phyloP scores from a whole-genome alignment of 2,888 invertebrate genomes.

The Chorisops tibialis region DNA sequence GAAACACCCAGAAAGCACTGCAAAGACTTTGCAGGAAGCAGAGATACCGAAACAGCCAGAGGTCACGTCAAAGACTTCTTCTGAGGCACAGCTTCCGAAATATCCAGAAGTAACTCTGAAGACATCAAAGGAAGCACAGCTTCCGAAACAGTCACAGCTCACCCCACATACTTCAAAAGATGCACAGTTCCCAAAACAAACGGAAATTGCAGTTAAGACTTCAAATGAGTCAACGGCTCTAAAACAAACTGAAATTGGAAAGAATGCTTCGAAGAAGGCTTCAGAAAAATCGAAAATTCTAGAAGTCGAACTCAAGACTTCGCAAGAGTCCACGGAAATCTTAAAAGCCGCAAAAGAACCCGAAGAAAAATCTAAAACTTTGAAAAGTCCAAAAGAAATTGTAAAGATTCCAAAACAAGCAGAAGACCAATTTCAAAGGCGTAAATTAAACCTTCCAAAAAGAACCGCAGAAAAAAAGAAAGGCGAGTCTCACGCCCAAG shows the following conservation, averaged over 20 bases:
- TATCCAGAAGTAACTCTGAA: too few relatives aligned
- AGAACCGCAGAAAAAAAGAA: slow-evolving; percentile 1
- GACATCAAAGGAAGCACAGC: too few relatives aligned
- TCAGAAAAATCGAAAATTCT: background rate
- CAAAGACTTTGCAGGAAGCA: too few relatives aligned
- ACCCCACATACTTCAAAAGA: too few relatives aligned
- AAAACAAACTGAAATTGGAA: background rate
- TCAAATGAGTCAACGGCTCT: too few relatives aligned
- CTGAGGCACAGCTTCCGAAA: too few relatives aligned
- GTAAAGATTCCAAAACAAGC: background rate
- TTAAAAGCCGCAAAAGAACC: background rate
- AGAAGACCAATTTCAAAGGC: background rate
- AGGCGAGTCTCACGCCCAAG: background rate
- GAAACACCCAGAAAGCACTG: too few relatives aligned
- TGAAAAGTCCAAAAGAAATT: background rate
- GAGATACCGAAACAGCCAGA: too few relatives aligned
- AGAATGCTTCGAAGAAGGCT: background rate
- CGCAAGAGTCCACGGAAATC: background rate
- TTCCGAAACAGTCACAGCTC: too few relatives aligned
- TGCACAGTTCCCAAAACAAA: too few relatives aligned
- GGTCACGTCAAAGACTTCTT: too few relatives aligned
- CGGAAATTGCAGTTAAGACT: too few relatives aligned
- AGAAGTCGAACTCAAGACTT: background rate
- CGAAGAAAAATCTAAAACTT: background rate
- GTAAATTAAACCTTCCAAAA: background rate